Base-by-base conservation (phyloP, 2,797 vertebrate species). In the Lemur catta region DNA sequence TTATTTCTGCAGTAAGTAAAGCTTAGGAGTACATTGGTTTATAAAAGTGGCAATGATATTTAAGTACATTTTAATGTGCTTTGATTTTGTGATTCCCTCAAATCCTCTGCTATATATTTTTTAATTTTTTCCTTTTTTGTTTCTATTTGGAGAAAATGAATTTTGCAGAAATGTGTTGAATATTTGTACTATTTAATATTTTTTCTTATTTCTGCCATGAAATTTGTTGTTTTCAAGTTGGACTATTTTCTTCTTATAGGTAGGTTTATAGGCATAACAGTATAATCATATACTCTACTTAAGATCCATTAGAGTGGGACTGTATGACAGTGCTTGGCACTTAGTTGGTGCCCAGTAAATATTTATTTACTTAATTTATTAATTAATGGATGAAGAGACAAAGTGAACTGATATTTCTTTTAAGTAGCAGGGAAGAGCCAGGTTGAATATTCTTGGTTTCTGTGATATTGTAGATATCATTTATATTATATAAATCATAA, bases 1-100 rank as follows among this genome's bases (percentile, higher is more conserved):
- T 46, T 92, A 85, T 57, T 52, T 69, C 75, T 89, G 33, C 24
- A 80, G 9, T 20, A 96, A 88, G 84, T 84, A 84, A 96, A 88
- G 8, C 30, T 78, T 55, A 41, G 9, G 28, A 41, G 38, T 55
- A 4, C 5, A 67, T 61, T 95, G 1, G 0, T 72, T 46, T 94
- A 41, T 72, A 6, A 91, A 96, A 94, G 33, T 57, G 20, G 13
- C 72, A 86, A 50, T 92, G 1, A 28, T 78, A 81, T 87, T 88
- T 96, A 96, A 89, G 0, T 52, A 6, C 2, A 12, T 41, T 97
- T 95, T 78, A 8, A 15, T 72, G 3, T 69, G n/a, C 17, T 82
- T 94, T 94, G 67, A 75, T 80, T 89, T 89, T 86, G n/a, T 87
- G 35, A 86, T 71, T 89, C 7, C 46, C 30, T 95, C 75, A 69